Conservation (phyloP, 2,797 vertebrate species). For the Sparidentex hasta region DNA sequence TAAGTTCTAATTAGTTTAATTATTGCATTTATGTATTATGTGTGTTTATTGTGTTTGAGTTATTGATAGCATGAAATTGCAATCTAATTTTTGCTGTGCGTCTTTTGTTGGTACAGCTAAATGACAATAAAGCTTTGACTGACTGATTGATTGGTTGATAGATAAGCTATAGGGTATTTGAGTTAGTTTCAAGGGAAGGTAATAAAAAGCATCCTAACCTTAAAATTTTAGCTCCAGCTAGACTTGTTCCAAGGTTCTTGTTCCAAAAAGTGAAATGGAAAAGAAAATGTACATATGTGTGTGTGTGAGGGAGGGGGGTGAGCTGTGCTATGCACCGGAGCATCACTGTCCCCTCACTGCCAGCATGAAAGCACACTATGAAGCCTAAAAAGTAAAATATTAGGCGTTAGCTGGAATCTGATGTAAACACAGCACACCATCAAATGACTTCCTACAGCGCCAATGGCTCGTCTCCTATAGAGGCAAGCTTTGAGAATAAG, state of each 20-base stretch:
- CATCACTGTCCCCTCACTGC: conserved; percentile 7
- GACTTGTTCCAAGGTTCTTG: too few species aligned
- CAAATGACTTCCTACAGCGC: conserved; percentile 17
- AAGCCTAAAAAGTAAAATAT: conserved; percentile 15
- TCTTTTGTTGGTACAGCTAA: too few species aligned
- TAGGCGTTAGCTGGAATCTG: conserved; percentile 14
- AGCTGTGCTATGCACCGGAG: neutral
- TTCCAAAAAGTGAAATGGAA: neutral
- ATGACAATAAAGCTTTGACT: too few species aligned
- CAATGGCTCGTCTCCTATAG: neutral
- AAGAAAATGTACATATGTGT: neutral
- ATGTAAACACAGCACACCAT: conserved; percentile 27
- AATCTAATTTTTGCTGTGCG: too few species aligned
- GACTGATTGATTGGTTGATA: neutral
- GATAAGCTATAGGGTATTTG: too few species aligned
- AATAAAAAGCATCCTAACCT: neutral
- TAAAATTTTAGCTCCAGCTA: neutral
- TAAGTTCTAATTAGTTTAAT: too few species aligned
- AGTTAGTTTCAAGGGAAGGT: neutral
- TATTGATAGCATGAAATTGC: too few species aligned
- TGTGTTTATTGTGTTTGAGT: too few species aligned
- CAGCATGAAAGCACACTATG: conserved; percentile 22
- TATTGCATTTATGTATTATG: too few species aligned
- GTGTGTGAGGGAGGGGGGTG: conserved; percentile 2
- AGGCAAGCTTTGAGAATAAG: neutral